Conservation (phyloP, 2,113 vertebrate species). For the Antigone vipio region DNA sequence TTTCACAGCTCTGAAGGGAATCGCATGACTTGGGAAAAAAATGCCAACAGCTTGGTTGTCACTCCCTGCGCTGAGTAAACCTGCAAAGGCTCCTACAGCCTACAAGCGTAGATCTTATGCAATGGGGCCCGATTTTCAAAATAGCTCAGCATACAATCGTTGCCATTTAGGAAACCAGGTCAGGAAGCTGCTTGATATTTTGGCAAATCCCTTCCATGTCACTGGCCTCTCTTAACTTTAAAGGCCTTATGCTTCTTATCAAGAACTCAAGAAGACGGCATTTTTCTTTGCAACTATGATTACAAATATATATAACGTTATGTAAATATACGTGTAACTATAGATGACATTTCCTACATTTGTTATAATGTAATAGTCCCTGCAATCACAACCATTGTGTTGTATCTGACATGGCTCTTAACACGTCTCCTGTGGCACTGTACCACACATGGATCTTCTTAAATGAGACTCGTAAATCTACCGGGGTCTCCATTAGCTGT, state of each 20-base stretch:
- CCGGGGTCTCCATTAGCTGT: neutral
- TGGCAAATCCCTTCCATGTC: neutral
- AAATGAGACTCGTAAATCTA: neutral
- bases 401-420: neutral
- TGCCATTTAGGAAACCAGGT: neutral
- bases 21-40: neutral
- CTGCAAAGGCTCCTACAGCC: neutral
- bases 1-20: neutral
- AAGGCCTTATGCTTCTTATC: neutral
- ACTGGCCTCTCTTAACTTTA: neutral
- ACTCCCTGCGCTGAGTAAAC: neutral
- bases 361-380: neutral
- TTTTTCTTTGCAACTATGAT: neutral
- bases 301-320: neutral
- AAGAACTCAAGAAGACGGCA: neutral
- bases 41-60: neutral
- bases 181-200: neutral
- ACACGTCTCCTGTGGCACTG: neutral
- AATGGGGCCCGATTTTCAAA: neutral
- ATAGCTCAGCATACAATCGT: fast-evolving
- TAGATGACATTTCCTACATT: neutral
- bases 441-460: neutral
- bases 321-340: neutral
- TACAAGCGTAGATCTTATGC: fast-evolving
- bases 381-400: neutral